Conservation (phyloP, 1,140 invertebrate genomes). For the Phocides pigmalion region DNA sequence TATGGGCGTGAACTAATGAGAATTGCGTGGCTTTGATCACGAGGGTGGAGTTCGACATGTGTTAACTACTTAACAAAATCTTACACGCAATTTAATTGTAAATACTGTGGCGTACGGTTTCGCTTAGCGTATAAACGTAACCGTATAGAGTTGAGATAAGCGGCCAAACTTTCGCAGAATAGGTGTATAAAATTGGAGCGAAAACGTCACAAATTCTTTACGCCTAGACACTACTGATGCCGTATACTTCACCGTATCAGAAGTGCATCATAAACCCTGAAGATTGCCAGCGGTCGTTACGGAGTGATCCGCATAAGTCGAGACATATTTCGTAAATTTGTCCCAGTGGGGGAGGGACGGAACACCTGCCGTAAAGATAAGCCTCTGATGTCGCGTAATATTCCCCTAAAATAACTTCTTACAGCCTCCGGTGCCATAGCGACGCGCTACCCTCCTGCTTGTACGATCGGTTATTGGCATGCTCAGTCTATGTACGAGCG, state of each 20-base stretch:
- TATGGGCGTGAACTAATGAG: slow-evolving; percentile 65
- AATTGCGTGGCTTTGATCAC: slow-evolving; percentile 60
- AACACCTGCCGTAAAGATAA: slow-evolving; percentile 83
- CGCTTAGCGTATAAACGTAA: slow-evolving; percentile 14
- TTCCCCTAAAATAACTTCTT: slow-evolving; percentile 82
- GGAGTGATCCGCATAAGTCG: slow-evolving; percentile 75
- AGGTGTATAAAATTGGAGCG: slow-evolving; percentile 1
- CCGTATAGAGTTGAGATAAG: slow-evolving; percentile 14
- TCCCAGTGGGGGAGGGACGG: slow-evolving; percentile 58
- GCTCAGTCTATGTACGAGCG: slow-evolving; percentile 47
- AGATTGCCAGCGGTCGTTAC: slow-evolving; percentile 42
- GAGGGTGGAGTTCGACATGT: slow-evolving; percentile 44
- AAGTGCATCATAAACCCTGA: slow-evolving; percentile 38
- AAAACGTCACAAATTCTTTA: slow-evolving; percentile 23
- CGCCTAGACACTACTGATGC: slow-evolving; percentile 25
- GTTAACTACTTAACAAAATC: slow-evolving; percentile 45
- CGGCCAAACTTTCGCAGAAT: neutral
- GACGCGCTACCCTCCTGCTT: slow-evolving; percentile 62
- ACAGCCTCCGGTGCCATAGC: slow-evolving; percentile 77
- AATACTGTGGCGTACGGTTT: slow-evolving; percentile 21
- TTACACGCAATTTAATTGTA: slow-evolving; percentile 35
- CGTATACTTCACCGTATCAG: slow-evolving; percentile 31
- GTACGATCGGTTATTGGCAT: slow-evolving; percentile 49
- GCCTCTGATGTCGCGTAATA: slow-evolving; percentile 78
- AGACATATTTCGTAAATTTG: slow-evolving; percentile 79